These are phyloP conservation scores for Apis dorsata DNA, from an alignment of 1,140 invertebrate genomes.

Conservation along the genomic window DNA sequence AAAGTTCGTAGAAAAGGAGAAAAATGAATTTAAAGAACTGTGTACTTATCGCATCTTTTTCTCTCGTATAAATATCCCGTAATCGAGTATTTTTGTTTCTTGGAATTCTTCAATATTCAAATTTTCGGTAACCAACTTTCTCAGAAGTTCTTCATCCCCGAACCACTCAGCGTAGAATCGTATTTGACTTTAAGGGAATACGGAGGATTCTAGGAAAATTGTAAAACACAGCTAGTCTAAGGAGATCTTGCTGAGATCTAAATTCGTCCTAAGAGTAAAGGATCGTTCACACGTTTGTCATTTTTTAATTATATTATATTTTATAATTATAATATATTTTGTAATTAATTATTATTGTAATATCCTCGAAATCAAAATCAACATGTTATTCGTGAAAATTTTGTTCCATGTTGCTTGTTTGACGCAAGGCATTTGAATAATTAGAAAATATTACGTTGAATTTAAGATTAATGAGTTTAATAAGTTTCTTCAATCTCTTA, in stretches of 20 bases:
- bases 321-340: too few species aligned
- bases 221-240: background rate
- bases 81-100: background rate
- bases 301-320: too few species aligned
- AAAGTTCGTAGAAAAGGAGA: too few species aligned
- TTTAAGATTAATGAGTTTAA: too few species aligned
- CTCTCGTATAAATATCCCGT: background rate
- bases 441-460: too few species aligned
- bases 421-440: too few species aligned
- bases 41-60: background rate
- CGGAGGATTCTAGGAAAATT: slow-evolving; percentile 18
- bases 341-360: too few species aligned
- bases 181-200: slow-evolving; percentile 15
- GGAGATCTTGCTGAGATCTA: background rate
- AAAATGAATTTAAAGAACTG: background rate
- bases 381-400: too few species aligned
- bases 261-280: background rate
- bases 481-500: too few species aligned
- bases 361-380: too few species aligned
- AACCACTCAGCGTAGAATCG: background rate
- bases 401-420: too few species aligned
- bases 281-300: background rate
- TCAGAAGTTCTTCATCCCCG: background rate
- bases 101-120: slow-evolving; percentile 9
- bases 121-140: slow-evolving; percentile 12